Base-by-base conservation (phyloP, 2,888 invertebrate species). In the Caradrina kadenii region DNA sequence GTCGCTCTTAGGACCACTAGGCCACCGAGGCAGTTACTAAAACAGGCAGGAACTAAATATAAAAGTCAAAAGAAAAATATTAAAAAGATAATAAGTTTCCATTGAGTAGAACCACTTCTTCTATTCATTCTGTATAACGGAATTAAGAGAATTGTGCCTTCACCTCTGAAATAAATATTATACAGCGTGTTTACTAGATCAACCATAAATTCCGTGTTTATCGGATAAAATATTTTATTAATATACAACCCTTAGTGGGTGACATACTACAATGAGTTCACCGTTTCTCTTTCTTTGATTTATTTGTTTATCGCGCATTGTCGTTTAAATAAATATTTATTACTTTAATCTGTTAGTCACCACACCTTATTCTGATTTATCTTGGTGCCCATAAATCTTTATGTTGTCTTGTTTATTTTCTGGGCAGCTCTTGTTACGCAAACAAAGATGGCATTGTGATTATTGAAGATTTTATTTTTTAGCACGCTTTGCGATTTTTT, bases 251-350 rank as follows among this genome's bases (percentile, higher is more conserved):
- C 66, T 75, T 70, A 79, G 49, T 75, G 65, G 48, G 69, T 77
- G 75, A 82, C 73, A 67, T 64, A 82, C 64, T 72, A 75, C 76
- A 22, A 49, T 26, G 67, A 61, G 56, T 48, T 49, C 61, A 69
- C 42, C 60, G 64, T 83, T 72, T 65, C 64, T 80, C 84, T 76
- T 45, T 0, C 70, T 49, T 7, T 80, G 84, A 83, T 83, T 75
- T 84, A 83, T 83, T 75, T 83, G 80, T 84, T 84, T 83, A 77
- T 81, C 73, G 74, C 54, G 60, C 49, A 76, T 64, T 72, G 21
- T 68, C 76, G 60, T 79, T 82, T 76, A 79, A 81, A 82, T 82
- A 79, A 75, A 72, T 83, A 82, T 83, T 83, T 83, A 82, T 79
- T 76, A 67, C 78, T 79, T 80, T 79, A 79, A 79, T 79, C 78